phyloP scores from a whole-genome alignment of 2,113 vertebrate genomes.

The Martes martes region DNA sequence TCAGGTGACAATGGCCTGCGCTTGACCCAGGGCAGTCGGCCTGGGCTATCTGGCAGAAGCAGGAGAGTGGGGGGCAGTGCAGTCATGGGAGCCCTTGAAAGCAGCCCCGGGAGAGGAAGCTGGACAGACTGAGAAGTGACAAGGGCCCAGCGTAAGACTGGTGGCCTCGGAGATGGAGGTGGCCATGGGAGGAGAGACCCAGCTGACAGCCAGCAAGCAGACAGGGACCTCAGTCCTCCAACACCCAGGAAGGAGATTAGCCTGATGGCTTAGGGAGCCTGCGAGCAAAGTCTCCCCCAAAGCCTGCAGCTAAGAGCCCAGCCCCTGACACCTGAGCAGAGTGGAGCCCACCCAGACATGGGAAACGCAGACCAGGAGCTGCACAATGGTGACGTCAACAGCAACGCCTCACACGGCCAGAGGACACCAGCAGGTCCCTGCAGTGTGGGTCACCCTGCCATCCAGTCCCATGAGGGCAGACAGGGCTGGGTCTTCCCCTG shows the following conservation, averaged over 20 bases:
- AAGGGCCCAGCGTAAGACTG: fast-evolving
- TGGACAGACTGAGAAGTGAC: no score
- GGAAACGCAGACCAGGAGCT: no score
- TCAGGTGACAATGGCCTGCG: no score
- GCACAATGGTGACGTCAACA: no score
- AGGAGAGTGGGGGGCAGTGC: no score
- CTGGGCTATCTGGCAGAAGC: fast-evolving
- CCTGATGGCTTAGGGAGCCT: not conserved
- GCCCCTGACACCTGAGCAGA: not conserved
- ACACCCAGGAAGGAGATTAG: not conserved
- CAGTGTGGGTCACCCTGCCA: not conserved
- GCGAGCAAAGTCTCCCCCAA: not conserved
- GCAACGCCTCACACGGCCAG: no score
- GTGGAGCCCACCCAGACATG: not conserved
- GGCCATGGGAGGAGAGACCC: no score
- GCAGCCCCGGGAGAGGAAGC: not conserved
- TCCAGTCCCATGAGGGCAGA: not conserved
- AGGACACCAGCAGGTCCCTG: not conserved
- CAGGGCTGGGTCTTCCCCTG: not conserved
- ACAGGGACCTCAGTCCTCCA: not conserved
- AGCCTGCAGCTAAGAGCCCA: not conserved
- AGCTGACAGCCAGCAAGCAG: not conserved
- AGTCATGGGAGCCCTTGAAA: not conserved
- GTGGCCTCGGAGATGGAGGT: not conserved
- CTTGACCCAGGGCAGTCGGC: not conserved